Base-by-base conservation (phyloP, 2,797 vertebrate genomes). In the Falco columbarius region DNA sequence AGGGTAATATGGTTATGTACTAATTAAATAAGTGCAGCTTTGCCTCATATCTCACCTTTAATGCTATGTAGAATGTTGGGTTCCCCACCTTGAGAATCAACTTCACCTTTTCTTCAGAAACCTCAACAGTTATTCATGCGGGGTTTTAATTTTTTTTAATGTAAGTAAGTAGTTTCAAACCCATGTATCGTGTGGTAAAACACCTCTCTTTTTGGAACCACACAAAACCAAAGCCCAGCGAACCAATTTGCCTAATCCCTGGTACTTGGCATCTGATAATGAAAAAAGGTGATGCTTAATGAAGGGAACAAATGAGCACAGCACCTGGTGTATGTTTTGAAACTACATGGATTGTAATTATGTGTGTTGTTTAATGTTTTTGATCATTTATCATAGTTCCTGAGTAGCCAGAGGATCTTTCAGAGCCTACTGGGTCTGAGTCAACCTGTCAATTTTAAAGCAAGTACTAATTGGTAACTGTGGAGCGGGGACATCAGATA, bases 391-490 rank as follows among this genome's bases (percentile, higher is more conserved):
- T 98, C 94, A 96, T 96, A 56, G 97, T 97, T 86, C 98, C 98
- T 89, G 96, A 98, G 92, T 97, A 98, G 74, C 98, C 98, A 75
- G 98, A 99, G 36, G 87, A 97, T 87, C 98, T 98, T 14, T 98
- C 98, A 9, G 98, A 98, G 68, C 98, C 98, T 91, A 97, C 97
- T 49, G 67, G 46, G 23, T 98, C 98, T 27, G 96, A 83, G 29
- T 98, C 95, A 21, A 98, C 97, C 98, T 98, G 79, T 40, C 56
- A 91, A 32, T 40, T 55, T 38, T 13, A 30, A 84, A 86, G 27
- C 12, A 29, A 88, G 30, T 42, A 42, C 15, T 79, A n/a, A n/a
- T 4, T 40, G 42, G 24, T 75, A 76, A 52, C n/a, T 75, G 24
- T 56, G 40, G 32, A 75, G 67, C 19, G 56, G n/a, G 23, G 17